Base-by-base conservation (phyloP, 2,797 vertebrate species). In the Lacerta agilis region DNA sequence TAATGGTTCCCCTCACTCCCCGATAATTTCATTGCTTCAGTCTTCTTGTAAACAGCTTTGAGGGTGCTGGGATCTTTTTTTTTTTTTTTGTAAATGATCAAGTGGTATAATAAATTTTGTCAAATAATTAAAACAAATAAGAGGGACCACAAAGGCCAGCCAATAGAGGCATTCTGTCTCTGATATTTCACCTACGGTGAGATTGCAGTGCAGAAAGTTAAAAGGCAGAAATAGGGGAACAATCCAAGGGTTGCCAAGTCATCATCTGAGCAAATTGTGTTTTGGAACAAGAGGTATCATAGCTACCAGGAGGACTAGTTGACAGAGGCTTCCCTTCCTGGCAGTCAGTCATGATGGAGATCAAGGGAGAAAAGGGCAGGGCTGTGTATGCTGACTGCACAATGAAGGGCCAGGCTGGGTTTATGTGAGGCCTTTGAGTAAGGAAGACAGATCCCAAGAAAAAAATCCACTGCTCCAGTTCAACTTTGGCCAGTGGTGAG, bases 221-320 rank as follows among this genome's bases (percentile, higher is more conserved):
- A 89, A 55, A 69, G 67, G 61, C 43, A 67, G 81, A 79, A 38
- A 79, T 23, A 64, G 58, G 3, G 1, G 75, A 33, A 72, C 1
- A 1, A 18, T 29, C 25, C 79, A 64, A 33, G 9, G 75, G 75
- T 86, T 79, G 17, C 89, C n/a, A n/a, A 6, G 8, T 0, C 38
- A 85, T 36, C 75, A 45, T 4, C 13, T 1, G 36, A 1, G 38
- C 7, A 67, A 86, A 29, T 17, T 64, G n/a, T 1, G 0, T 49
- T 80, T 76, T 79, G 58, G 33, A 86, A 55, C 76, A 67, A 77
- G 91, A 93, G 49, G 81, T 0, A 2, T 25, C 33, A 73, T 58
- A 1, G 4, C 4, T 64, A 1, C 84, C 80, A 13, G 0, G 25
- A 55, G 4, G 38, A 7, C 15, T 4, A 66, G 18, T 20, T 55